Base-by-base conservation (phyloP, 2,113 vertebrate species). In the Vimba vimba region DNA sequence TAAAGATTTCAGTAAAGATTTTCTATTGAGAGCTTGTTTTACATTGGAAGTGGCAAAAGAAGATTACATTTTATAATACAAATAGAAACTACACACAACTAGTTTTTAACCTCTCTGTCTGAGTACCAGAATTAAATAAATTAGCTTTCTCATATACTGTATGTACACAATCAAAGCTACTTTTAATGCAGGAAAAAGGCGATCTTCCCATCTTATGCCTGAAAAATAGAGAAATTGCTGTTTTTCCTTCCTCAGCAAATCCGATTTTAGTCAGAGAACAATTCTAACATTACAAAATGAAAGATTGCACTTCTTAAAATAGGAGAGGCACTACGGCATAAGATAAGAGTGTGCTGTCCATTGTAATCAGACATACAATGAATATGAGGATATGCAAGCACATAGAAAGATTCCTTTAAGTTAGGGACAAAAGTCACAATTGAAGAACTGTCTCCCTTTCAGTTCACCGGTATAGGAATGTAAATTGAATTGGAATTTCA, bases 271-370 rank as follows among this genome's bases (percentile, higher is more conserved):
- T 59, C 60, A 21, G 79, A 82, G 60, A 11, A 68, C 39, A 68
- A 47, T 66, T 66, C 62, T 82, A 47, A 45, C 25, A 52, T 39
- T 30, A 68, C 59, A 74, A 45, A 25, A 25, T 47, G 12, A 47
- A 45, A 74, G 45, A 12, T 74, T 47, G 71, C 43, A 6, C 23
- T 45, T 74, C 39, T 74, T 74, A 74, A 74, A 74, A 74, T 74
- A 74, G 71, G 23, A 25, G 6, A 47, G 69, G 23, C 8, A 12
- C 23, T 45, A 45, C 39, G 12, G 71, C 21, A 47, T n/a, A n/a
- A 9, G 73, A 50, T 50, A 74, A 74, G 4, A 47, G 12, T 43
- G 25, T 75, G 43, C 17, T 50, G n/a, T 27, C 43, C 43, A 47
- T 25, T 75, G n/a, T 12, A 75, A 17, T 47, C 6, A 47, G 43